A percentile compares a stretch with the other conserved stretches of the same genome.
phyloP scores from a whole-genome alignment of 2,888 invertebrate genomes.

The Lacanobia oleracea region DNA sequence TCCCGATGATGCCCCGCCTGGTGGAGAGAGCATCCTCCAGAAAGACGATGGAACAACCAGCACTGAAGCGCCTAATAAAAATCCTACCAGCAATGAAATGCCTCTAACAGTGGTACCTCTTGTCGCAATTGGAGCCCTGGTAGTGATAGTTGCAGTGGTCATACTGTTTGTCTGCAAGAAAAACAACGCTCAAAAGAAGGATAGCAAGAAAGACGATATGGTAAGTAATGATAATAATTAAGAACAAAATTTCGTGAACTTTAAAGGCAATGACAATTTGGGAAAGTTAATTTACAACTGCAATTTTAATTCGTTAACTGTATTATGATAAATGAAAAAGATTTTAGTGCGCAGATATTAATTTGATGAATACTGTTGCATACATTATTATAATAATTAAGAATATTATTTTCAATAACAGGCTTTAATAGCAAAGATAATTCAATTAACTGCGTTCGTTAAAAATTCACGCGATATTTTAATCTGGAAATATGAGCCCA shows the following conservation, averaged over 20 bases:
- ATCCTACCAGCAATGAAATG: slow-evolving; percentile 86
- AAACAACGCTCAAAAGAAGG: slow-evolving; percentile 91
- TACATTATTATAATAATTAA: neutral
- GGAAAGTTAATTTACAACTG: neutral
- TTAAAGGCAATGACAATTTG: neutral
- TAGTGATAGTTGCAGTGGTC: slow-evolving; percentile 92
- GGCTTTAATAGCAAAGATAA: neutral
- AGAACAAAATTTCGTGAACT: neutral
- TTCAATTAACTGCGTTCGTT: neutral
- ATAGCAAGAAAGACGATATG: slow-evolving; percentile 94
- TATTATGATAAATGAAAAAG: neutral
- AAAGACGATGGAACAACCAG: slow-evolving; percentile 75
- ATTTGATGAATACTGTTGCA: neutral
- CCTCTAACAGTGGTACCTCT: slow-evolving; percentile 93
- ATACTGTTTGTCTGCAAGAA: slow-evolving; percentile 93
- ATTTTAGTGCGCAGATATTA: neutral
- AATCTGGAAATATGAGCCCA: neutral
- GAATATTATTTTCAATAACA: neutral
- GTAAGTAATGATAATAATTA: slow-evolving; percentile 80
- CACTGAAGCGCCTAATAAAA: slow-evolving; percentile 78
- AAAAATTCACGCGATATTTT: neutral
- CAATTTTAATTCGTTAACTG: neutral
- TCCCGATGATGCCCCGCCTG: slow-evolving; percentile 75
- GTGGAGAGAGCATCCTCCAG: slow-evolving; percentile 69
- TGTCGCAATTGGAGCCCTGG: slow-evolving; percentile 92